These are phyloP conservation scores for Monoplex corrugatus DNA, from an alignment of 2,888 invertebrate species.

Conservation along the genomic window DNA sequence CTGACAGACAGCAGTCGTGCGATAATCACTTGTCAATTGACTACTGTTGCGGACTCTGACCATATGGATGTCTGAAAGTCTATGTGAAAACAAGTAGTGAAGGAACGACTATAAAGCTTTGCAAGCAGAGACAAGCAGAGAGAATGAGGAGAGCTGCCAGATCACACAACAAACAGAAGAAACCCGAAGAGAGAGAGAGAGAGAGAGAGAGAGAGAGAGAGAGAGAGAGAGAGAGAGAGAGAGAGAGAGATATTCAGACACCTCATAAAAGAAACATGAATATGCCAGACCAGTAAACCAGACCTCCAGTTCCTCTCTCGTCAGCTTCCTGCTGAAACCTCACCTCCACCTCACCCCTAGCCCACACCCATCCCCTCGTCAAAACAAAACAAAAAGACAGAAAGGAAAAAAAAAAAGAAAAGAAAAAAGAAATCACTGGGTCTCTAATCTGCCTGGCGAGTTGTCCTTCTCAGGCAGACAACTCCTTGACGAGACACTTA, in stretches of 20 bases:
- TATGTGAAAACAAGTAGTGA: too few species aligned
- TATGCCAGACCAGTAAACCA: neutral
- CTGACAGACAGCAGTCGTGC: too few species aligned
- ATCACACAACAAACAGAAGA: neutral
- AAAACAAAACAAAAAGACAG: too few species aligned
- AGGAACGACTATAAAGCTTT: too few species aligned
- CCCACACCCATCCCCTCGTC: too few species aligned
- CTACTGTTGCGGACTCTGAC: too few species aligned
- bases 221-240: conserved; percentile 1
- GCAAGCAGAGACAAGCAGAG: too few species aligned
- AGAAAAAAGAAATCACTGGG: too few species aligned
- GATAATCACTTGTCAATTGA: too few species aligned
- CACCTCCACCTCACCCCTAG: neutral
- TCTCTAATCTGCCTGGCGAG: neutral
- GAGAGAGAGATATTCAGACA: conserved; percentile 25
- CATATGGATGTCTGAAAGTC: too few species aligned
- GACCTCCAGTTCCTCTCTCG: conserved; percentile 14
- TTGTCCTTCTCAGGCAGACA: conserved; percentile 34
- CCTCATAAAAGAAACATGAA: conserved; percentile 21
- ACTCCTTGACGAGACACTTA: conserved; percentile 47
- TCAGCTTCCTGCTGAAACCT: neutral
- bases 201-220: neutral
- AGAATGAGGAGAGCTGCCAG: too few species aligned
- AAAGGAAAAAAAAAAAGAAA: too few species aligned
- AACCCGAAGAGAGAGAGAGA: neutral